Base-by-base conservation (phyloP, 2,888 invertebrate genomes). In the Trachelus stipa region DNA sequence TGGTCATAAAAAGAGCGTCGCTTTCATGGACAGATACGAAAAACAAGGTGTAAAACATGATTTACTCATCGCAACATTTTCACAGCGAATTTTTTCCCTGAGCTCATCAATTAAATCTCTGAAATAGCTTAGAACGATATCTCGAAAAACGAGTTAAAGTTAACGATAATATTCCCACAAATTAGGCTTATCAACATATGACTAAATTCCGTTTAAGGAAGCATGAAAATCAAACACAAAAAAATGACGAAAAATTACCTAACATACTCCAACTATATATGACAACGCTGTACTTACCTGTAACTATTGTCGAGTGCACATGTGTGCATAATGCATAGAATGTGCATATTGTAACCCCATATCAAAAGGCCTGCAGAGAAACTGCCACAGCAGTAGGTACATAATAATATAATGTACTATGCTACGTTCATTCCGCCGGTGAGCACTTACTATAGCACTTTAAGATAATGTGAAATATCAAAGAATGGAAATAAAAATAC, bases 11-110 rank as follows among this genome's bases (percentile, higher is more conserved):
- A 83, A 79, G 80, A 80, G 79, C 79, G 69, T 80, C 78, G 69
- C 77, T 82, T 80, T 79, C 77, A 79, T 78, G 81, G 73, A 78
- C 73, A 34, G 73, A 74, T 77, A 76, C 81, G 79, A 83, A 82
- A 83, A 83, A 80, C 81, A 79, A 81, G 83, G 82, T 82, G 83
- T 82, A 83, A 83, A 83, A 79, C 76, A 80, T 81, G 78, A 82
- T 83, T 82, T 83, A 83, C 81, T 83, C 78, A 69, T 77, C 74
- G 77, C 80, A 80, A 81, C 81, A 81, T 82, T 83, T 80, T 81
- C 80, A 30, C 0, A 71, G 30, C 31, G 3, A 71, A 71, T 71
- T 6, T 34, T 34, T 30, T 30, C 1, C 71, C 23, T 6, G 15
- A 15, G 9, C 15, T 23, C 56, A 9, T 56, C 23, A 56, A 56